Evolutionary conservation across 2,888 invertebrate genomes (phyloP).

Genomic region (Steromphala cineraria): DNA sequence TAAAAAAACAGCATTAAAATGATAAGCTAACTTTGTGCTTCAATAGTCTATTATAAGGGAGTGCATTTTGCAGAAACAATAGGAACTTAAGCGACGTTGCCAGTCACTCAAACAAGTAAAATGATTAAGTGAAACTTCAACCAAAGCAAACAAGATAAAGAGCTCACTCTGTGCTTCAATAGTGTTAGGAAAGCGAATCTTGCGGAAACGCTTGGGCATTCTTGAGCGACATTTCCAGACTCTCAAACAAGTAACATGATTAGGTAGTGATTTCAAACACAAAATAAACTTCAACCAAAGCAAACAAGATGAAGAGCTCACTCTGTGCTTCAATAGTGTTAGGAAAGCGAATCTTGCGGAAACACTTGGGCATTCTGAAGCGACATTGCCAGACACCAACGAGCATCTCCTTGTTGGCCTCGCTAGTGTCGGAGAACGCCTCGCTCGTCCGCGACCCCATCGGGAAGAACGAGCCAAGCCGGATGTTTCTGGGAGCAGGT

Average conservation of each 20-base stretch:
- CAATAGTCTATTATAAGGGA: constrained; percentile 57
- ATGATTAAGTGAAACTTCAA: no score
- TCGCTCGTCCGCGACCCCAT: constrained; percentile 51
- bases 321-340: constrained; percentile 65
- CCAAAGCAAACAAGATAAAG: no score
- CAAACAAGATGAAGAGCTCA: constrained; percentile 36
- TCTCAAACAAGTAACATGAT: no score
- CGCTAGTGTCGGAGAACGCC: constrained; percentile 44
- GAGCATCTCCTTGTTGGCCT: constrained; percentile 46
- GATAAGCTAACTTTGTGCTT: constrained; percentile 65
- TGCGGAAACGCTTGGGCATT: constrained; percentile 54
- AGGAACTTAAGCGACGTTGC: constrained; percentile 52
- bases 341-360: constrained; percentile 52
- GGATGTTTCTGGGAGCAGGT: constrained; percentile 51
- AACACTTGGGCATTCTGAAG: constrained; percentile 55
- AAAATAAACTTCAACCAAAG: no score
- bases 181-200: constrained; percentile 52
- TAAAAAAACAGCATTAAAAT: no score
- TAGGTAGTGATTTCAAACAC: no score
- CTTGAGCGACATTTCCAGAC: constrained; percentile 55
- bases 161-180: constrained; percentile 67
- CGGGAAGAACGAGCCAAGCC: constrained; percentile 68
- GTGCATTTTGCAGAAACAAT: constrained; percentile 51
- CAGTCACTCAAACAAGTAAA: constrained; percentile 50
- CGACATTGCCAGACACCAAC: constrained; percentile 56